phyloP scores from a whole-genome alignment of 2,888 invertebrate genomes.

The Phengaris alcon region DNA sequence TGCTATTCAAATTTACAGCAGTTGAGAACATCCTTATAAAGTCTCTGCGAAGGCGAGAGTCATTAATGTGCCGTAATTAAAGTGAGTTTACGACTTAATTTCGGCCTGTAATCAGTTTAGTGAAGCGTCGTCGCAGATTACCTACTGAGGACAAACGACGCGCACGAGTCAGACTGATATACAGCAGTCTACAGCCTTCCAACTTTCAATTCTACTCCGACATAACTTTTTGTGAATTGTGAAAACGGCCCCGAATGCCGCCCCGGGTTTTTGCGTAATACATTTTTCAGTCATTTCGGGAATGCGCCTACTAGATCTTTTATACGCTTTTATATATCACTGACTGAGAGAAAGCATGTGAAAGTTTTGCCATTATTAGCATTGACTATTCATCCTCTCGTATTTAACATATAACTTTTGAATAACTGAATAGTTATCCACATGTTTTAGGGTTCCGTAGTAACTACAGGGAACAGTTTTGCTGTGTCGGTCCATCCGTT shows the following conservation, averaged over 20 bases:
- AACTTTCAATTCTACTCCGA: slow-evolving; percentile 42
- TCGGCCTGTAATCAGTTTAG: slow-evolving; percentile 74
- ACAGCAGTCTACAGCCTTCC: slow-evolving; percentile 33
- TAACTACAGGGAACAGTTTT: too few species aligned
- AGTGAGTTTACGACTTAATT: slow-evolving; percentile 75
- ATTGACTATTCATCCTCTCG: background rate
- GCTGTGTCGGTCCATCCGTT: too few species aligned
- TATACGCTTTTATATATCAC: background rate
- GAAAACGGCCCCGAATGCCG: slow-evolving; percentile 29
- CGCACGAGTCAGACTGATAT: slow-evolving; percentile 44
- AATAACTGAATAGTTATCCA: too few species aligned
- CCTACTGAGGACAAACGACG: slow-evolving; percentile 59
- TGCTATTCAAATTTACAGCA: slow-evolving; percentile 19
- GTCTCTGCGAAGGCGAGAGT: slow-evolving; percentile 34
- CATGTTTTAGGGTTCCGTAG: too few species aligned
- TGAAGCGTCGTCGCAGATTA: slow-evolving; percentile 61
- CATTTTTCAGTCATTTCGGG: slow-evolving; percentile 39
- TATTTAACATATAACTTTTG: background rate
- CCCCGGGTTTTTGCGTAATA: slow-evolving; percentile 37
- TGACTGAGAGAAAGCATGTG: background rate
- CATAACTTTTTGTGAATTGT: slow-evolving; percentile 42
- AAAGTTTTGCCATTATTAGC: background rate
- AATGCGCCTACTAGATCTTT: slow-evolving; percentile 32
- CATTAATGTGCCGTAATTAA: slow-evolving; percentile 67
- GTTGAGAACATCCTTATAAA: slow-evolving; percentile 28